Evolutionary conservation across 1,140 invertebrate species (phyloP).

Genomic region (Drosophila chauvacae): DNA sequence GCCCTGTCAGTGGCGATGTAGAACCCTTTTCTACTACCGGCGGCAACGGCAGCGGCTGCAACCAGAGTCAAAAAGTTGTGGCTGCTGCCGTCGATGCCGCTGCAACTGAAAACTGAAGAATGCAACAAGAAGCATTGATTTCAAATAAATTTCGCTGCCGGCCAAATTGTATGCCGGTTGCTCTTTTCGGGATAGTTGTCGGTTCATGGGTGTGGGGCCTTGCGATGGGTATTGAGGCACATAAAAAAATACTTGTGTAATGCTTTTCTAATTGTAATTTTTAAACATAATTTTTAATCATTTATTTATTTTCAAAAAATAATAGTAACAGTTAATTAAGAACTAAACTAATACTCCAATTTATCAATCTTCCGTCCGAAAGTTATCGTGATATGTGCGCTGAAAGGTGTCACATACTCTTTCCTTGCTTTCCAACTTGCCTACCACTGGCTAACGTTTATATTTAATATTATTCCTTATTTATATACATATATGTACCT

Average conservation of each 20-base stretch:
- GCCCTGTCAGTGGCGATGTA: slow-evolving; percentile 25
- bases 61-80: slow-evolving; percentile 72
- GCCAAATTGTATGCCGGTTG: slow-evolving; percentile 81
- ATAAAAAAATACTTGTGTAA: neutral
- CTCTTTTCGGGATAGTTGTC: slow-evolving; percentile 59
- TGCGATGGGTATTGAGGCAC: slow-evolving; percentile 28
- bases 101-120: slow-evolving; percentile 78
- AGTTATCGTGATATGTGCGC: too few species aligned
- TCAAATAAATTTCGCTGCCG: slow-evolving; percentile 83
- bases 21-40: slow-evolving; percentile 53
- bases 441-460: too few species aligned
- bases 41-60: slow-evolving; percentile 50
- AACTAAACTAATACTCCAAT: too few species aligned
- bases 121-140: slow-evolving; percentile 83
- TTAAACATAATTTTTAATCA: neutral
- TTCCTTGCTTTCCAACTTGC: too few species aligned
- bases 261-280: neutral
- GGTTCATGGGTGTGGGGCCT: slow-evolving; percentile 46
- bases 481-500: too few species aligned
- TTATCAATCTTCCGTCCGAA: too few species aligned
- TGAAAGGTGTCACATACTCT: too few species aligned
- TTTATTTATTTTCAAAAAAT: neutral
- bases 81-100: slow-evolving; percentile 55
- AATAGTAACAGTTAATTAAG: neutral
- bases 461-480: too few species aligned